A percentile compares a stretch with the other conserved stretches of the same genome.
These are phyloP conservation scores for Podarcis raffonei DNA, from an alignment of 2,113 vertebrate species.

Conservation along the genomic window DNA sequence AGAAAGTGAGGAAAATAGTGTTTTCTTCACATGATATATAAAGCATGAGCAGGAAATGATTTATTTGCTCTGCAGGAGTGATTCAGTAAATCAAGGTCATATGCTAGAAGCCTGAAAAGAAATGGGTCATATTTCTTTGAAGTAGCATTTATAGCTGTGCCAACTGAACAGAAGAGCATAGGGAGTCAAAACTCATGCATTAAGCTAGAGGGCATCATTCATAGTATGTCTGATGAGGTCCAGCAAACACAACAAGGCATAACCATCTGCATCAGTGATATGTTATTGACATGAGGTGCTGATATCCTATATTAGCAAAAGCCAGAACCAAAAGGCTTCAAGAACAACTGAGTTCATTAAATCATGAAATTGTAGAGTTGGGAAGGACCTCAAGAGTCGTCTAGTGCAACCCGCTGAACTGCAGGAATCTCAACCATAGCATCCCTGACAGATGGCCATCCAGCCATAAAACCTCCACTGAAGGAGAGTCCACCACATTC, in stretches of 20 bases:
- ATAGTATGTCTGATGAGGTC: background rate
- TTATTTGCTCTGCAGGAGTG: background rate
- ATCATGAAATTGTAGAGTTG: no score
- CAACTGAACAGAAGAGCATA: background rate
- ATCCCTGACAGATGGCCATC: no score
- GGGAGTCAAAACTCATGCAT: background rate
- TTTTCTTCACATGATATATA: background rate
- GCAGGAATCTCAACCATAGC: no score
- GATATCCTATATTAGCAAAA: background rate
- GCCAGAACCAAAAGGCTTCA: background rate
- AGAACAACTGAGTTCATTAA: background rate
- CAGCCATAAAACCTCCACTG: no score
- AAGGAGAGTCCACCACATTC: no score
- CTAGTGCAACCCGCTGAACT: no score
- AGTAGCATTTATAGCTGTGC: background rate
- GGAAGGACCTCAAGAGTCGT: background rate
- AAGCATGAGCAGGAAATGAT: conserved; percentile 5
- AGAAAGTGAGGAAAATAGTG: background rate
- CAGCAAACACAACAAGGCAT: rapidly evolving
- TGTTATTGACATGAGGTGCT: background rate
- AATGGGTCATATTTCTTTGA: background rate
- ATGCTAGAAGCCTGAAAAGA: background rate
- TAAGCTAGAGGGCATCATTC: background rate
- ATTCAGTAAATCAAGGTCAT: conserved; percentile 1
- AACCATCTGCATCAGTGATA: rapidly evolving